These are phyloP conservation scores for Dendrocopos noguchii DNA, from an alignment of 2,113 vertebrate genomes.

Conservation along the genomic window DNA sequence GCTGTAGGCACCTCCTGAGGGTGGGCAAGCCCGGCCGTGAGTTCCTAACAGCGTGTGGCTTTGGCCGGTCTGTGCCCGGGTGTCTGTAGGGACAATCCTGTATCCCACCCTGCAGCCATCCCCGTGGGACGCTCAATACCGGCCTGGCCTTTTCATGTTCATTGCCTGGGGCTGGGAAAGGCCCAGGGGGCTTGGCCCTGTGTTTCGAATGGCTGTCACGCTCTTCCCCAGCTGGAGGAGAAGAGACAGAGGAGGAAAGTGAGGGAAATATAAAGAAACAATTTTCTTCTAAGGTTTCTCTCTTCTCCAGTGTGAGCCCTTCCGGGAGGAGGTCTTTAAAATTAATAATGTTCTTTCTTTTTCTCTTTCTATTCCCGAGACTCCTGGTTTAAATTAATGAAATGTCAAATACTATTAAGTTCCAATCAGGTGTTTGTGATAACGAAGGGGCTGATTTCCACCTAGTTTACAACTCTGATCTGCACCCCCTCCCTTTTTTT, in stretches of 20 bases:
- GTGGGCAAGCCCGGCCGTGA: neutral
- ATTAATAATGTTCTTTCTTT: conserved; percentile 41
- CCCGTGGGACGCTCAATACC: neutral
- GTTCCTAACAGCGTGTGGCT: neutral
- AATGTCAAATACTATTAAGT: conserved; percentile 63
- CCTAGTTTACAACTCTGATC: conserved; percentile 38
- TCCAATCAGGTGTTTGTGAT: conserved; percentile 33
- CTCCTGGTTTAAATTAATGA: conserved; percentile 62
- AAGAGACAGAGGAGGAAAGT: neutral
- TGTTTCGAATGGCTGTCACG: neutral
- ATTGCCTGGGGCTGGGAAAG: neutral
- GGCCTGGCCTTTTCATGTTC: fast-evolving
- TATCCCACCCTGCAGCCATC: neutral
- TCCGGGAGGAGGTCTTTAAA: conserved; percentile 40
- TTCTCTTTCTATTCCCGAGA: neutral
- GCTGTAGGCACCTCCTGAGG: neutral
- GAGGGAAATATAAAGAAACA: neutral
- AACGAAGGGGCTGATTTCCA: conserved; percentile 2
- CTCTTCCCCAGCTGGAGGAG: neutral
- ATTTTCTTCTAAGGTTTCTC: neutral
- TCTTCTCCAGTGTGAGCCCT: neutral
- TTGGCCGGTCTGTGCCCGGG: neutral
- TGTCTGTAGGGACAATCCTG: neutral
- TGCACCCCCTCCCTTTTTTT: fast-evolving
- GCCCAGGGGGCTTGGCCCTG: neutral